A percentile compares a stretch with the other conserved stretches of the same genome.
Evolutionary conservation across 2,888 invertebrate genomes (phyloP).

Genomic region (Hyposoter dolosus): DNA sequence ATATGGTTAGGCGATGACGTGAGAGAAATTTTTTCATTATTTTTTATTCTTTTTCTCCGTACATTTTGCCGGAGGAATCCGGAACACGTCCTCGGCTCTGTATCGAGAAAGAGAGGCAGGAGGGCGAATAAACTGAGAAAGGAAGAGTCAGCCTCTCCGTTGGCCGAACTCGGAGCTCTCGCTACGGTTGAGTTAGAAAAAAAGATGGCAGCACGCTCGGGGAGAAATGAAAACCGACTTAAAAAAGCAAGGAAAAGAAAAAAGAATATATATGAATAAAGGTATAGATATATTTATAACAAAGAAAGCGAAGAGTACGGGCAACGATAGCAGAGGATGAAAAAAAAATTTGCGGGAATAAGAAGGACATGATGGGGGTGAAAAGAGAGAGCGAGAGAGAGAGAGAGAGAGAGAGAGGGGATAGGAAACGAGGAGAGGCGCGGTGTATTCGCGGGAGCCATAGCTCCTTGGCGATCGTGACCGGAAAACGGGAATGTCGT

Average conservation of each 20-base stretch:
- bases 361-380: background rate
- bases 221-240: conserved; percentile 66
- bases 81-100: conserved; percentile 68
- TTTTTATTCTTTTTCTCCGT: conserved; percentile 13
- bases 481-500: conserved; percentile 72
- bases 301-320: conserved; percentile 50
- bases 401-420: background rate
- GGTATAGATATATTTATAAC: conserved; percentile 20
- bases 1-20: conserved; percentile 38
- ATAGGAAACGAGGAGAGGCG: conserved; percentile 45
- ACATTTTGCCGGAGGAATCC: conserved; percentile 57
- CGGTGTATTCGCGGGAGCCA: conserved; percentile 63
- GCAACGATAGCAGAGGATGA: conserved; percentile 46
- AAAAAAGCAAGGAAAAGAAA: conserved; percentile 53
- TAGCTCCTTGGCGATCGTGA: conserved; percentile 73
- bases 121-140: conserved; percentile 40
- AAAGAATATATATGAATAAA: background rate
- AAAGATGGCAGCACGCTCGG: conserved; percentile 46
- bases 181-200: conserved; percentile 53
- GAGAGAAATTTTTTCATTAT: conserved; percentile 54
- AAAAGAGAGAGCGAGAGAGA: background rate
- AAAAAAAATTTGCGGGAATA: conserved; percentile 16
- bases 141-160: conserved; percentile 48
- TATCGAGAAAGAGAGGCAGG: conserved; percentile 44
- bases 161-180: conserved; percentile 28